phyloP scores from a whole-genome alignment of 2,113 vertebrate genomes.

The Pelecanus crispus region DNA sequence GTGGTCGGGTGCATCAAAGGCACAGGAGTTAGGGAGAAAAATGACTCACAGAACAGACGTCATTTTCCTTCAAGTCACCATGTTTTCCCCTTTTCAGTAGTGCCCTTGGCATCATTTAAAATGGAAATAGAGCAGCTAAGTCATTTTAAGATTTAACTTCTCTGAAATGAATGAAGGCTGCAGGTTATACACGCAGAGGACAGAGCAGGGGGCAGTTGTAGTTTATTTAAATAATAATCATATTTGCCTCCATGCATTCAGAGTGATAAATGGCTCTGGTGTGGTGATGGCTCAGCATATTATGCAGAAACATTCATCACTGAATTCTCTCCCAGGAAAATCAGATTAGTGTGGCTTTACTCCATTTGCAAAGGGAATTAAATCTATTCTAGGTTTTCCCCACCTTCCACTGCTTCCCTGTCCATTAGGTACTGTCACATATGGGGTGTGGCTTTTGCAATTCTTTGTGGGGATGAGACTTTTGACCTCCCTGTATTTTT shows the following conservation, averaged over 20 bases:
- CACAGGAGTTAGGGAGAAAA: not conserved
- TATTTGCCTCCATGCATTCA: conserved; percentile 43
- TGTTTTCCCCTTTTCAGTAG: not conserved
- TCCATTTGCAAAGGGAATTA: conserved; percentile 21
- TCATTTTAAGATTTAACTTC: conserved; percentile 30
- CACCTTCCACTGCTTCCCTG: not conserved
- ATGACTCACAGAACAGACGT: not conserved
- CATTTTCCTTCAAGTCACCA: not conserved
- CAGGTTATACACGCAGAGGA: not conserved
- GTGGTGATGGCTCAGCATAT: conserved; percentile 66
- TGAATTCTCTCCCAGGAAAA: conserved; percentile 50
- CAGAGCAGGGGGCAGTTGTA: conserved; percentile 27
- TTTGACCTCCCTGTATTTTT: not conserved
- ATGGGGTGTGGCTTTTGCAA: not conserved
- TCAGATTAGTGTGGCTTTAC: conserved; percentile 41
- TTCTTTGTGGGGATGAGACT: not conserved
- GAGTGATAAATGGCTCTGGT: conserved; percentile 63
- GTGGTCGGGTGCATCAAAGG: conserved; percentile 1
- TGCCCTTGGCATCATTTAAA: conserved; percentile 9
- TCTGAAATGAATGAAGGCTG: not conserved
- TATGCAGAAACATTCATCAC: conserved; percentile 67
- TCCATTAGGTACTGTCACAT: not conserved
- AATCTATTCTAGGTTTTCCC: not conserved
- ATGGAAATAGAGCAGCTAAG: conserved; percentile 8
- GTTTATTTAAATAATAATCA: conserved; percentile 68